Conservation (phyloP, 1,140 invertebrate species). For the Drosophila insularis region DNA sequence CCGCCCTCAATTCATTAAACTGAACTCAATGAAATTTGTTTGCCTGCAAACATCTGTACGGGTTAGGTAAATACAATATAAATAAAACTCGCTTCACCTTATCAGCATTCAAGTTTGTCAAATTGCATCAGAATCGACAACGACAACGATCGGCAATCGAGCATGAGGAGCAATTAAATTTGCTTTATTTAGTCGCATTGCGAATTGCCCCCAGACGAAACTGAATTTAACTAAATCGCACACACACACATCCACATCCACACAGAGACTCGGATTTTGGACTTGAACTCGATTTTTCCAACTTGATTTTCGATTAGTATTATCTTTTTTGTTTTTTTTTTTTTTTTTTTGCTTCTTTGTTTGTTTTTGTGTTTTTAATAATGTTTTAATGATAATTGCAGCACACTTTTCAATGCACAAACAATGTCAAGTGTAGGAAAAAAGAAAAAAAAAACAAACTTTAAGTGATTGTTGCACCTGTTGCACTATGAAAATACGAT, state of each 20-base stretch:
- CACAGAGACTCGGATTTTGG: slow-evolving; percentile 22
- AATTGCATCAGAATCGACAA: slow-evolving; percentile 16
- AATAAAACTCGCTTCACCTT: slow-evolving; percentile 49
- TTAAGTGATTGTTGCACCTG: slow-evolving; percentile 9
- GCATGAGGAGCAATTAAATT: slow-evolving; percentile 62
- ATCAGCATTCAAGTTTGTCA: slow-evolving; percentile 31
- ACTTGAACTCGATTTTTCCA: slow-evolving; percentile 65
- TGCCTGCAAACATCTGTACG: slow-evolving; percentile 8
- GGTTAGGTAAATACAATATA: background rate
- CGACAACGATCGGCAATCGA: background rate
- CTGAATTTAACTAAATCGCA: slow-evolving; percentile 19
- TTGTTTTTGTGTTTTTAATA: slow-evolving; percentile 48
- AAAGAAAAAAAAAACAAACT: background rate
- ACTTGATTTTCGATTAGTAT: slow-evolving; percentile 7
- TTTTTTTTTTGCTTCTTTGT: background rate
- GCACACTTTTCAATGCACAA: slow-evolving; percentile 22
- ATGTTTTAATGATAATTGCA: slow-evolving; percentile 26
- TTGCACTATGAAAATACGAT: background rate
- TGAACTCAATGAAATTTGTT: slow-evolving; percentile 4
- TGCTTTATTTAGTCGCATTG: slow-evolving; percentile 69
- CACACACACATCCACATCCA: background rate
- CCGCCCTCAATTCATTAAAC: slow-evolving; percentile 31
- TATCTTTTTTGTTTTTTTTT: background rate
- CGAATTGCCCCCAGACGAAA: slow-evolving; percentile 48
- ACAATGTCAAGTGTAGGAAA: slow-evolving; percentile 73